phyloP scores from a whole-genome alignment of 1,140 invertebrate species.

The Drosophila saltans region DNA sequence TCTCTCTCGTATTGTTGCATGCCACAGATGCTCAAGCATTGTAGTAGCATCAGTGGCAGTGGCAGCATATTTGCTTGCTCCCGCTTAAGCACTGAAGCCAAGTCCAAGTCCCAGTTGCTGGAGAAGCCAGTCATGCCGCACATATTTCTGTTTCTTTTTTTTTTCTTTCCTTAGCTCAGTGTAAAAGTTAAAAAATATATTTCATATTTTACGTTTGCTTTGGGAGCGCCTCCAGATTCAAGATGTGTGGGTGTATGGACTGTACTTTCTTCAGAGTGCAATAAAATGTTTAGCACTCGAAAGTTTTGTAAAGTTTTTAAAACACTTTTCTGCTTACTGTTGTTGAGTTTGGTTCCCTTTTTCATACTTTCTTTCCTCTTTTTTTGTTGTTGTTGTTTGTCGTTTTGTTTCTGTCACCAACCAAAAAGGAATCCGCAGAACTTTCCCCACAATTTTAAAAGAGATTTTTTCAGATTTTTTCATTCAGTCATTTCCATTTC shows the following conservation, averaged over 20 bases:
- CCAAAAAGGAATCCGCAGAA: conserved; percentile 8
- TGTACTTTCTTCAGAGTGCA: conserved; percentile 67
- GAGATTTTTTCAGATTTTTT: too few relatives aligned
- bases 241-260: conserved; percentile 55
- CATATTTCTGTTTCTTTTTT: conserved; percentile 55
- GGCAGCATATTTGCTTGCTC: conserved; percentile 62
- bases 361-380: background rate
- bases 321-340: conserved; percentile 65
- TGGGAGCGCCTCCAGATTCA: conserved; percentile 34
- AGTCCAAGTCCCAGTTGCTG: conserved; percentile 1
- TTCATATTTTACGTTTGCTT: conserved; percentile 78
- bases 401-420: conserved; percentile 63
- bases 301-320: conserved; percentile 66
- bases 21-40: conserved; percentile 59
- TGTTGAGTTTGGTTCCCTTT: conserved; percentile 34
- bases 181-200: conserved; percentile 78
- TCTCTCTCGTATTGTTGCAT: conserved; percentile 49
- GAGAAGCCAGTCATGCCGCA: conserved; percentile 51
- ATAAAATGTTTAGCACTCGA: conserved; percentile 75
- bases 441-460: background rate
- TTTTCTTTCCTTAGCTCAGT: conserved; percentile 34
- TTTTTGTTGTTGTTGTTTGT: conserved; percentile 64
- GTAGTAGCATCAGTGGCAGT: conserved; percentile 34
- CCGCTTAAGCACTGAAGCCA: background rate
- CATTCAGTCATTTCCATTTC: conserved; percentile 19